Conservation (phyloP, 2,113 vertebrate species). For the Sceloporus undulatus region DNA sequence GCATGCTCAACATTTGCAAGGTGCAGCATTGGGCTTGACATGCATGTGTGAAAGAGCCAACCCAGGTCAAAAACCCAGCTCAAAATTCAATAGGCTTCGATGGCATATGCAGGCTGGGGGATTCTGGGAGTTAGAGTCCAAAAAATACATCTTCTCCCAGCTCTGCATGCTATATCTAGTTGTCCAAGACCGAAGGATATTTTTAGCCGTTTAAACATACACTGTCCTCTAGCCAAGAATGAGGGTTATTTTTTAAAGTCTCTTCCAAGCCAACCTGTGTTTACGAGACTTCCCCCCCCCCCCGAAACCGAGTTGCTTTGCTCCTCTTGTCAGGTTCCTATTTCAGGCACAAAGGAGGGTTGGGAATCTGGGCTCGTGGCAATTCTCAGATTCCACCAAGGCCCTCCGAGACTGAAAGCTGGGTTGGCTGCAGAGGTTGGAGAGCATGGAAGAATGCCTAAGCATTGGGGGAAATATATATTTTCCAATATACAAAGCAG, state of each 20-base stretch:
- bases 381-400: constrained; percentile 45
- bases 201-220: background rate
- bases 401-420: constrained; percentile 6
- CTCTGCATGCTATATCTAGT: no score
- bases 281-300: background rate
- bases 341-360: constrained; percentile 30
- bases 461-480: background rate
- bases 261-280: background rate
- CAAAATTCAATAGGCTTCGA: no score
- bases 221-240: background rate
- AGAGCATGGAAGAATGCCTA: constrained; percentile 4
- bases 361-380: constrained; percentile 28
- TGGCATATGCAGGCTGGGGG: no score
- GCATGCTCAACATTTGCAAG: no score
- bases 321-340: constrained; percentile 11
- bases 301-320: background rate
- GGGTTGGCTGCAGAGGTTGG: background rate
- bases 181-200: background rate
- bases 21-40: no score
- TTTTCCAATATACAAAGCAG: background rate
- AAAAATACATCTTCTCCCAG: background rate
- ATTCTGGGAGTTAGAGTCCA: background rate
- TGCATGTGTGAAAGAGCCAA: no score
- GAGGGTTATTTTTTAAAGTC: background rate
- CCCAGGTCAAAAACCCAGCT: no score